Conservation (phyloP, 2,797 vertebrate genomes). For the Ficedula albicollis region DNA sequence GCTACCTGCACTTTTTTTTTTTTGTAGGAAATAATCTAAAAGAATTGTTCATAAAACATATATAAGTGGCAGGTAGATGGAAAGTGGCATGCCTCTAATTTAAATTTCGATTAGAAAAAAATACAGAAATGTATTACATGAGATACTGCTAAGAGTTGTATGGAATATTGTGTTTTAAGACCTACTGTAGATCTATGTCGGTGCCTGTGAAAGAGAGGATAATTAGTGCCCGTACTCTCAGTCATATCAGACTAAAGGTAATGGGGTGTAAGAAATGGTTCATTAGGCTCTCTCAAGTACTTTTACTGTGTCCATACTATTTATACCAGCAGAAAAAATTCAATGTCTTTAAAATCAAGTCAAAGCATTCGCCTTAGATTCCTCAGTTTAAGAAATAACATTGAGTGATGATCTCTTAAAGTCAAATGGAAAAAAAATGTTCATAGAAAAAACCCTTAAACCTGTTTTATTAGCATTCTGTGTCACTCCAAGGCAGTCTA, state of each 20-base stretch:
- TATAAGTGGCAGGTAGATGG: conserved; percentile 52
- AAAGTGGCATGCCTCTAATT: conserved; percentile 68
- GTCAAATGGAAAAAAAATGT: conserved; percentile 58
- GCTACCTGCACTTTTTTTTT: conserved; percentile 7
- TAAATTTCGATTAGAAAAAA: conserved; percentile 77
- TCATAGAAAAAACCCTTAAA: conserved; percentile 25
- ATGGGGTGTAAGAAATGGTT: conserved; percentile 86
- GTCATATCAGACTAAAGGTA: conserved; percentile 85
- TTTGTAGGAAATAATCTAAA: conserved; percentile 27
- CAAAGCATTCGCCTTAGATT: conserved; percentile 73
- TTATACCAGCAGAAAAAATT: conserved; percentile 80
- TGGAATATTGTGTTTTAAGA: conserved; percentile 79
- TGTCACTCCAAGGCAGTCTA: background rate
- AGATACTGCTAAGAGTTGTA: conserved; percentile 68
- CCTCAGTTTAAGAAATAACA: conserved; percentile 72
- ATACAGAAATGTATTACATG: conserved; percentile 69
- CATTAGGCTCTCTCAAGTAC: conserved; percentile 84
- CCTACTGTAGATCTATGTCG: conserved; percentile 76
- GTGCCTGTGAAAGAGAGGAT: conserved; percentile 77
- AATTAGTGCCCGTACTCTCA: conserved; percentile 81
- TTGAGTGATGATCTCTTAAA: conserved; percentile 72
- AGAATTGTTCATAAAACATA: conserved; percentile 67
- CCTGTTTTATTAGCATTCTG: conserved; percentile 45
- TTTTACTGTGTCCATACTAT: conserved; percentile 84
- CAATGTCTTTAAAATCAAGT: conserved; percentile 79